Conservation (phyloP, 2,888 invertebrate genomes). For the Chloromyia formosa region DNA sequence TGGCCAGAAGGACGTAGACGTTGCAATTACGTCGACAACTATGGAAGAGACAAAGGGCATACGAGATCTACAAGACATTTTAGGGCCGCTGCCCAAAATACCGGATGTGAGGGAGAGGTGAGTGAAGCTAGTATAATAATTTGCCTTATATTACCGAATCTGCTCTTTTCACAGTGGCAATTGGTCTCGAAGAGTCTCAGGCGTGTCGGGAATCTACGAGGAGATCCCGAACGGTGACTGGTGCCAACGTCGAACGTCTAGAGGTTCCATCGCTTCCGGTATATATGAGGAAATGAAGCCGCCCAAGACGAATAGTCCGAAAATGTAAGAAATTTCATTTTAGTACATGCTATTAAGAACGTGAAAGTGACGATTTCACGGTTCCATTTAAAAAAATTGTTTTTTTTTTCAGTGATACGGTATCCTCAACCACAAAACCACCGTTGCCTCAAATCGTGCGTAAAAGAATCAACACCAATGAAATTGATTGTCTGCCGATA, state of each 20-base stretch:
- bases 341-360: background rate
- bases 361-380: no score
- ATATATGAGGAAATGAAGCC: slow-evolving; percentile 64
- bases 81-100: slow-evolving; percentile 61
- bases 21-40: background rate
- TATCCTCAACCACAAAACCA: no score
- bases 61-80: slow-evolving; percentile 53
- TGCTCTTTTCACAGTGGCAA: slow-evolving; percentile 45
- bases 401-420: background rate
- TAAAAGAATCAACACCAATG: slow-evolving; percentile 60
- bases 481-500: slow-evolving; percentile 55
- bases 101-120: slow-evolving; percentile 56
- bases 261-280: slow-evolving; percentile 61
- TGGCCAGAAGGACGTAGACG: background rate
- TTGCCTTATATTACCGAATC: background rate
- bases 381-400: background rate
- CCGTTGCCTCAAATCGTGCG: slow-evolving; percentile 51
- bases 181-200: slow-evolving; percentile 57
- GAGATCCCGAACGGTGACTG: slow-evolving; percentile 59
- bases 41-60: slow-evolving; percentile 14
- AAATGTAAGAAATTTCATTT: slow-evolving; percentile 48
- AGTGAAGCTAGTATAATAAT: background rate
- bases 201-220: slow-evolving; percentile 63
- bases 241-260: slow-evolving; percentile 55
- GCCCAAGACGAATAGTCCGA: slow-evolving; percentile 51